These are phyloP conservation scores for Macrophya alboannulata DNA, from an alignment of 2,888 invertebrate genomes.

Conservation along the genomic window DNA sequence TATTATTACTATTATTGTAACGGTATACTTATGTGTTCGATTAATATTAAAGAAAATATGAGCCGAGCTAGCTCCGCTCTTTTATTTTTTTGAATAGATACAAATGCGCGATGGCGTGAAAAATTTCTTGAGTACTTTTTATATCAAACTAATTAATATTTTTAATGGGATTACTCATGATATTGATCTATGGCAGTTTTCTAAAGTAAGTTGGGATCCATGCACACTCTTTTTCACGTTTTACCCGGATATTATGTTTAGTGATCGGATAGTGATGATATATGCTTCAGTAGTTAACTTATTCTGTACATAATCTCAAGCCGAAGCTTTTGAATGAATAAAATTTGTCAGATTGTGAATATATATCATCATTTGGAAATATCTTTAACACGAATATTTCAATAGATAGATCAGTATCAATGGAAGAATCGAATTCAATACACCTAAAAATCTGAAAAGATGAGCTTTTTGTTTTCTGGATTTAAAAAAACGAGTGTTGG, in stretches of 20 bases:
- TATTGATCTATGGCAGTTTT: constrained; percentile 8
- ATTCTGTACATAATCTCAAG: neutral
- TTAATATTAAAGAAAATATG: constrained; percentile 17
- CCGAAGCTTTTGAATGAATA: neutral
- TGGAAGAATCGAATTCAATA: neutral
- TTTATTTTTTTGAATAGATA: neutral
- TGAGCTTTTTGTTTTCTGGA: neutral
- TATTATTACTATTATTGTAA: neutral
- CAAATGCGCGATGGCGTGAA: neutral
- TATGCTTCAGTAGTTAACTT: neutral
- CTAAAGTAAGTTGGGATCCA: neutral
- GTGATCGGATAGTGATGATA: too few species aligned
- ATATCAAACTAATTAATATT: constrained; percentile 17
- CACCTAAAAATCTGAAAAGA: neutral
- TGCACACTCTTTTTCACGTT: neutral
- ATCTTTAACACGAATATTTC: neutral
- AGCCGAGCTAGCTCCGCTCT: neutral
- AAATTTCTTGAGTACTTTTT: neutral
- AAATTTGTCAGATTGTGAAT: neutral
- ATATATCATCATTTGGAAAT: neutral
- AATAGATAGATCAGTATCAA: constrained; percentile 11
- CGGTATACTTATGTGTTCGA: neutral
- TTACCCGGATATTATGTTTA: too few species aligned
- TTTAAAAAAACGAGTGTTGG: neutral
- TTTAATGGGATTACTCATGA: neutral